Conservation (phyloP, 2,888 invertebrate genomes). For the Trichogramma evanescens region DNA sequence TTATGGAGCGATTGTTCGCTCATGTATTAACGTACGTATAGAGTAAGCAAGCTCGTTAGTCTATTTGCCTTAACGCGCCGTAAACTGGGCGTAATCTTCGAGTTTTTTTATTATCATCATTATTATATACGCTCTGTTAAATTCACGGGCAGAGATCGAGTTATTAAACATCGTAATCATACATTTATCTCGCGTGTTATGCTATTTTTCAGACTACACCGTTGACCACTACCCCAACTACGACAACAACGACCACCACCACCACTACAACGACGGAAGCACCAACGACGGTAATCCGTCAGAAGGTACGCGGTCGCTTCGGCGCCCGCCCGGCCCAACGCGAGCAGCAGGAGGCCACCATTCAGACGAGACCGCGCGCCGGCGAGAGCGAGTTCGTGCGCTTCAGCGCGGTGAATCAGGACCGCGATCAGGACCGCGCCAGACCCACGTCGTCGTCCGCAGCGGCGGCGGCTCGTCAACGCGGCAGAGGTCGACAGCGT, state of each 20-base stretch:
- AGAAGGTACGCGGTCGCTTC: slow-evolving; percentile 35
- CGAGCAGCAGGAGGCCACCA: slow-evolving; percentile 33
- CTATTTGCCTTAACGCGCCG: background rate
- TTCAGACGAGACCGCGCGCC: slow-evolving; percentile 39
- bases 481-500: slow-evolving; percentile 28
- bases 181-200: too few species aligned
- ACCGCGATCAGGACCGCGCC: background rate
- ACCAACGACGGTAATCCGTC: slow-evolving; percentile 35
- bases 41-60: background rate
- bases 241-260: slow-evolving; percentile 19
- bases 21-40: background rate
- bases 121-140: background rate
- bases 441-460: background rate
- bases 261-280: slow-evolving; percentile 31
- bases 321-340: slow-evolving; percentile 16
- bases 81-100: too few species aligned
- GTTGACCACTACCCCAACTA: background rate
- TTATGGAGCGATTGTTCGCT: background rate
- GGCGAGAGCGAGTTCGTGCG: slow-evolving; percentile 42
- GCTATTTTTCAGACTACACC: too few species aligned
- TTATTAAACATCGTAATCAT: background rate
- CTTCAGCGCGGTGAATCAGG: slow-evolving; percentile 39
- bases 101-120: background rate
- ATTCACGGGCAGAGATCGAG: background rate
- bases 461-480: slow-evolving; percentile 10